These are phyloP conservation scores for Trachymyrmex septentrionalis DNA, from an alignment of 1,140 invertebrate genomes.

Conservation along the genomic window DNA sequence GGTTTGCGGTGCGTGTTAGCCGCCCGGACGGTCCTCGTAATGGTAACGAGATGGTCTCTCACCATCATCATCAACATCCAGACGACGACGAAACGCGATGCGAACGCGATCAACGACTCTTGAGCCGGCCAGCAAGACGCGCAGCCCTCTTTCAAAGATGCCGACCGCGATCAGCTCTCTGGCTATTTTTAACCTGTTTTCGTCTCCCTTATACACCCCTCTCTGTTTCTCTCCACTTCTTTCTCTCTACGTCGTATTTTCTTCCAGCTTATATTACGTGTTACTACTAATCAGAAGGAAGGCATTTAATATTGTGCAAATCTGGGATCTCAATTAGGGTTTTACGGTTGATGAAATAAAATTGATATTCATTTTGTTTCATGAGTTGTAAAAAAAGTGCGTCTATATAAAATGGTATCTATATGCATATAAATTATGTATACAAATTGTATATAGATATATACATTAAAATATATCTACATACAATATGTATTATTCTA, in stretches of 20 bases:
- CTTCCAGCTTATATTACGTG: slow-evolving; percentile 11
- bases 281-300: slow-evolving; percentile 12
- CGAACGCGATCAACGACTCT: slow-evolving; percentile 77
- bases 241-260: not conserved
- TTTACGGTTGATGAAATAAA: not conserved
- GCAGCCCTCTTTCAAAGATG: slow-evolving; percentile 75
- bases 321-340: not conserved
- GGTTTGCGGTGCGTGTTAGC: slow-evolving; percentile 77
- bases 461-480: not conserved
- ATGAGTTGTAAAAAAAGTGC: not conserved
- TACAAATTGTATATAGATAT: not conserved
- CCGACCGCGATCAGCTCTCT: slow-evolving; percentile 69
- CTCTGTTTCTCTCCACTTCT: not conserved
- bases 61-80: slow-evolving; percentile 81
- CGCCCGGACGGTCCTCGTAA: slow-evolving; percentile 75
- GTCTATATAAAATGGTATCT: not conserved
- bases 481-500: not conserved
- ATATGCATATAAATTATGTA: not conserved
- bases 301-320: not conserved
- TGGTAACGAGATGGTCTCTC: slow-evolving; percentile 79
- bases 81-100: slow-evolving; percentile 77
- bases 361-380: not conserved
- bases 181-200: slow-evolving; percentile 79
- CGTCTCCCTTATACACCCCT: slow-evolving; percentile 53
- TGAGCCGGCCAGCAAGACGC: slow-evolving; percentile 49